These are phyloP conservation scores for Protonibea diacanthus DNA, from an alignment of 2,797 vertebrate species.

Conservation along the genomic window DNA sequence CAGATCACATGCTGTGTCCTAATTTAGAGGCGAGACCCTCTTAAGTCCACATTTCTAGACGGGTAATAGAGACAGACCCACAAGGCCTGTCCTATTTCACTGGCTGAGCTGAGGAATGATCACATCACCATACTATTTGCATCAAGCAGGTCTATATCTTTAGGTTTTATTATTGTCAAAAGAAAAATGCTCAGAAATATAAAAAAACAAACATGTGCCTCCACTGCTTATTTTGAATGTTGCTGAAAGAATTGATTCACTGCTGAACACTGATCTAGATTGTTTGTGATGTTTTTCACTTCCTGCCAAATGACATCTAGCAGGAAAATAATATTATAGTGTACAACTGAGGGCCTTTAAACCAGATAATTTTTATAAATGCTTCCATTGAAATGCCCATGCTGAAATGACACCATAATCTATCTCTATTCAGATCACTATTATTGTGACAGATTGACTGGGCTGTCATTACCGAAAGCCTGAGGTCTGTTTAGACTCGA, in stretches of 20 bases:
- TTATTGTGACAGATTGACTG: neutral
- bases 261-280: neutral
- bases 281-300: neutral
- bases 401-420: neutral
- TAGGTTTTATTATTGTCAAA: neutral
- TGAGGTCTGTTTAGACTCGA: neutral
- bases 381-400: neutral
- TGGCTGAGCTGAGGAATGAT: neutral
- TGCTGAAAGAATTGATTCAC: neutral
- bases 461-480: neutral
- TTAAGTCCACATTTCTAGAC: slow-evolving; percentile 25
- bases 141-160: neutral
- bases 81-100: slow-evolving; percentile 26
- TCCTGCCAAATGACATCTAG: neutral
- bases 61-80: neutral
- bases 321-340: neutral
- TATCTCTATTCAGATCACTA: neutral
- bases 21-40: neutral
- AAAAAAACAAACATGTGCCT: neutral
- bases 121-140: neutral
- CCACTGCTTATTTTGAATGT: neutral
- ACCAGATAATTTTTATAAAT: neutral
- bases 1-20: slow-evolving; percentile 2
- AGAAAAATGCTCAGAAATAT: neutral
- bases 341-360: neutral